phyloP scores from a whole-genome alignment of 2,113 vertebrate genomes.

The Silurus asotus region DNA sequence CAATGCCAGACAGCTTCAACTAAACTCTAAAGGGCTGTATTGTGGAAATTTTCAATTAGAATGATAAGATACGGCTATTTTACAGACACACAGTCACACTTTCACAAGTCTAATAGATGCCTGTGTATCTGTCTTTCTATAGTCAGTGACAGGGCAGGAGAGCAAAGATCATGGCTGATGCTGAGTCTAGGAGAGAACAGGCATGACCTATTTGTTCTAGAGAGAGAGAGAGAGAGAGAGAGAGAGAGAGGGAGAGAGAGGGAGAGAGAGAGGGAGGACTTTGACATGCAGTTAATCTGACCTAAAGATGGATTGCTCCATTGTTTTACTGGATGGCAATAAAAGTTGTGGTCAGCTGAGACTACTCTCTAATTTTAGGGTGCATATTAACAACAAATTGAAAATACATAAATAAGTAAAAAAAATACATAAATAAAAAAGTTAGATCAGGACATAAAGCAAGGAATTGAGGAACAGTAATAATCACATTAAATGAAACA shows the following conservation, averaged over 20 bases:
- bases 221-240: not conserved
- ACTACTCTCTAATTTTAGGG: not conserved
- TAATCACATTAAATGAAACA: not conserved
- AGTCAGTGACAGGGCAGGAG: constrained; percentile 22
- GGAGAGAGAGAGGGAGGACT: constrained; percentile 24
- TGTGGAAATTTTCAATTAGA: not conserved
- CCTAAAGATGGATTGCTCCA: constrained; percentile 51
- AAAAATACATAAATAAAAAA: too few relatives aligned
- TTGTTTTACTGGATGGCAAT: constrained; percentile 36
- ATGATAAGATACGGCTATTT: not conserved
- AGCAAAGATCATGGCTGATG: constrained; percentile 43
- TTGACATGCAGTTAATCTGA: constrained; percentile 43
- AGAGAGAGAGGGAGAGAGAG: too few relatives aligned
- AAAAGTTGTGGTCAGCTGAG: constrained; percentile 17
- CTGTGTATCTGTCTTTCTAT: constrained; percentile 17
- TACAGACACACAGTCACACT: not conserved
- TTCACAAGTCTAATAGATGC: constrained; percentile 14
- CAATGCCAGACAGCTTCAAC: not conserved
- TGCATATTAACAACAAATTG: not conserved
- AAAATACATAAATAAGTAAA: not conserved
- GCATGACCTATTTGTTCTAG: constrained; percentile 40
- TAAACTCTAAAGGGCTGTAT: not conserved
- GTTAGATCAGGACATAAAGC: too few relatives aligned
- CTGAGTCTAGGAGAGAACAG: constrained; percentile 33
- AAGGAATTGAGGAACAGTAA: not conserved